Percentiles rank a stretch among this genome's conserved stretches.
Evolutionary conservation across 2,888 invertebrate genomes (phyloP).

Genomic region (Amorpha juglandis): DNA sequence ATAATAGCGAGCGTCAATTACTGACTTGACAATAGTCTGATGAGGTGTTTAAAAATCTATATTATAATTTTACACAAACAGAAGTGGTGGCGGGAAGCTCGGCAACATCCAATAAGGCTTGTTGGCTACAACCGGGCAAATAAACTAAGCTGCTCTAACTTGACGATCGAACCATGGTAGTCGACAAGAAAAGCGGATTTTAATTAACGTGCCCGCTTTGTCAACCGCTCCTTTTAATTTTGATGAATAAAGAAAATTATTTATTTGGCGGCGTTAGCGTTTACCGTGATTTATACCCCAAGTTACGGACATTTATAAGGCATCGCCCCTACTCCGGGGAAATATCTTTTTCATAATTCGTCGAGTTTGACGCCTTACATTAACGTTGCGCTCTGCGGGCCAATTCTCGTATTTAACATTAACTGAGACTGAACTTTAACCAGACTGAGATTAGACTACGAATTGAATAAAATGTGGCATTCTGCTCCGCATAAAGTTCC

Average conservation of each 20-base stretch:
- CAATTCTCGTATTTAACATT: too few species aligned
- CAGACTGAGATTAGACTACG: too few species aligned
- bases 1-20: too few species aligned
- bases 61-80: background rate
- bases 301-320: slow-evolving; percentile 71
- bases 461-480: too few species aligned
- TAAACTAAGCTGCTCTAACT: slow-evolving; percentile 56
- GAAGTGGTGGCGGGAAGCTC: slow-evolving; percentile 36
- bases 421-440: too few species aligned
- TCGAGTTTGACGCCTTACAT: slow-evolving; percentile 57
- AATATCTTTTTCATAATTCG: slow-evolving; percentile 72
- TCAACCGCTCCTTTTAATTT: slow-evolving; percentile 82
- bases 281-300: slow-evolving; percentile 76
- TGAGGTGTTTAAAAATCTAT: background rate
- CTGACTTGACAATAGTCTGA: background rate
- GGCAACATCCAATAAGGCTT: slow-evolving; percentile 52
- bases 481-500: too few species aligned
- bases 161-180: slow-evolving; percentile 62
- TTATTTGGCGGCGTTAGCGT: slow-evolving; percentile 77
- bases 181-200: slow-evolving; percentile 67
- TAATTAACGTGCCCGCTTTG: slow-evolving; percentile 78
- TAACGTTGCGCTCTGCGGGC: slow-evolving; percentile 51
- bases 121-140: slow-evolving; percentile 40
- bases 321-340: slow-evolving; percentile 59
- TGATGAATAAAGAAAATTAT: slow-evolving; percentile 83